A percentile compares a stretch with the other conserved stretches of the same genome.
phyloP scores from a whole-genome alignment of 1,140 invertebrate species.

The Solenopsis fugax region DNA sequence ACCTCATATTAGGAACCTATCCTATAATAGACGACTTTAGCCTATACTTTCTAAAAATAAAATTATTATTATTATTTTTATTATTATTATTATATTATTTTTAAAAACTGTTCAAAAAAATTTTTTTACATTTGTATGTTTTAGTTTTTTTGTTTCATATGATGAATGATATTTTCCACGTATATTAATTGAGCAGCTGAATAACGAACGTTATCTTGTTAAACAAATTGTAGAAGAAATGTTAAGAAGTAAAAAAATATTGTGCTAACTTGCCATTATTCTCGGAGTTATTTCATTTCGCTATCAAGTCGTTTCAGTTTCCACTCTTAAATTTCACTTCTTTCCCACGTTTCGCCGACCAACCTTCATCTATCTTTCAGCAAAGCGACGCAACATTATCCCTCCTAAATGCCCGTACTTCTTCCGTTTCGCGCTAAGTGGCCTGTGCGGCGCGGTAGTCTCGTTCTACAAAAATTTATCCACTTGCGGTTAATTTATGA shows the following conservation, averaged over 20 bases:
- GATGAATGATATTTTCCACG: background rate
- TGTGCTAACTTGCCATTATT: constrained; percentile 8
- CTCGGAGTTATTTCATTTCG: background rate
- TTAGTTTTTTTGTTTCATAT: background rate
- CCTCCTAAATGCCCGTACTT: constrained; percentile 29
- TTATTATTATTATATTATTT: too few relatives aligned
- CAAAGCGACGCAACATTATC: constrained; percentile 34
- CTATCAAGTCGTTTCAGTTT: constrained; percentile 23
- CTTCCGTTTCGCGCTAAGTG: constrained; percentile 41
- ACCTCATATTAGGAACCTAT: too few relatives aligned
- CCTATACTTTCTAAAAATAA: too few relatives aligned
- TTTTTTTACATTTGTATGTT: background rate
- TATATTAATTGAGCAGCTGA: background rate
- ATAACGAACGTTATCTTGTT: constrained; percentile 21
- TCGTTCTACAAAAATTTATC: constrained; percentile 27
- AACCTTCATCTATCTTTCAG: constrained; percentile 44
- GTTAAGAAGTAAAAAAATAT: background rate
- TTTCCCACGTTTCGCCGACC: constrained; percentile 69
- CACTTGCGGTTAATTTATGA: constrained; percentile 50
- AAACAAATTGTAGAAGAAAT: background rate
- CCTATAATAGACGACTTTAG: too few relatives aligned
- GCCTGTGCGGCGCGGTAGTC: background rate
- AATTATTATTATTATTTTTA: too few relatives aligned
- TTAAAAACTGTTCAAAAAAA: background rate
- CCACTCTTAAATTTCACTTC: constrained; percentile 60